These are phyloP conservation scores for Hypothenemus hampei DNA, from an alignment of 1,140 invertebrate species.

Conservation along the genomic window DNA sequence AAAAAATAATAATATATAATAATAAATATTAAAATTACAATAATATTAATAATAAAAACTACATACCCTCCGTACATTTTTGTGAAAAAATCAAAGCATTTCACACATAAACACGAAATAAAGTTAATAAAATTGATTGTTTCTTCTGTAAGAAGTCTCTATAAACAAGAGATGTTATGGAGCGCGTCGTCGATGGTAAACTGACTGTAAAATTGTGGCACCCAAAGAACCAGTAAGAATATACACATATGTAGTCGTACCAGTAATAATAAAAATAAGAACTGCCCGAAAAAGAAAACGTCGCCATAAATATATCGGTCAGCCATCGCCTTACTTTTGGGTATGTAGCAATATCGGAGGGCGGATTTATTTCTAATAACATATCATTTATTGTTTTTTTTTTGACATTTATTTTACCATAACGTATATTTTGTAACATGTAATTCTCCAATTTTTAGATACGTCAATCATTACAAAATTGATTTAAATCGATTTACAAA, in stretches of 20 bases:
- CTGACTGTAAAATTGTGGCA: conserved; percentile 24
- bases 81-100: conserved; percentile 4
- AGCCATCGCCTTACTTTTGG: conserved; percentile 16
- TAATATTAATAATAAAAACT: too few relatives aligned
- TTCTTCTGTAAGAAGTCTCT: conserved; percentile 3
- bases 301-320: conserved; percentile 16
- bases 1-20: background rate
- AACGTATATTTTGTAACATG: too few relatives aligned
- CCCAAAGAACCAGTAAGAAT: conserved; percentile 19
- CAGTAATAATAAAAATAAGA: conserved; percentile 26
- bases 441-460: too few relatives aligned
- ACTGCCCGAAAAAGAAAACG: conserved; percentile 25
- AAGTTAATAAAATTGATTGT: conserved; percentile 1
- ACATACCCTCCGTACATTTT: conserved; percentile 21
- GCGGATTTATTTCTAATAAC: background rate
- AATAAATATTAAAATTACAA: background rate
- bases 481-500: too few relatives aligned
- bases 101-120: conserved; percentile 6
- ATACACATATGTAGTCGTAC: conserved; percentile 23
- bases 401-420: too few relatives aligned
- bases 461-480: too few relatives aligned
- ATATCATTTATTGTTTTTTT: too few relatives aligned
- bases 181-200: conserved; percentile 18
- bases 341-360: background rate
- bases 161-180: conserved; percentile 4